Base-by-base conservation (phyloP, 2,888 invertebrate species). In the Coelopa pilipes region DNA sequence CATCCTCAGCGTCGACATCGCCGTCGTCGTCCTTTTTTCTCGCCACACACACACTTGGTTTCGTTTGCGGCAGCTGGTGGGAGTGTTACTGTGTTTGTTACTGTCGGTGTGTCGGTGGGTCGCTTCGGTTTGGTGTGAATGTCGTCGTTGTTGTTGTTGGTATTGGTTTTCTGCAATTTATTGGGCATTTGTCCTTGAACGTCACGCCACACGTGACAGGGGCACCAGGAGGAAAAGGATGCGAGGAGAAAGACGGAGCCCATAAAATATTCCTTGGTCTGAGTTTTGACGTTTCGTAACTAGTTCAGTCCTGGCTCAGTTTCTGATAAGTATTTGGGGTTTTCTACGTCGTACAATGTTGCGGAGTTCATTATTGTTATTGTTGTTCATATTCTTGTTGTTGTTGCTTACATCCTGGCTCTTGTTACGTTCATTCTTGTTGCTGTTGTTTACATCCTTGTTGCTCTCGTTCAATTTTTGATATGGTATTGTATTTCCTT, bases 171-270 rank as follows among this genome's bases (percentile, higher is more conserved):
- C 50, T 65, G 63, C 53, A 46, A 71, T 71, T 71, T 63, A 65
- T 65, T 53, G 53, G 45, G 45, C 53, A 63, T 65, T 65, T 46
- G 71, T 63, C 71, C 71, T 71, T 71, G 65, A 65, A 71, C 55
- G 15, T 19, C 17, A 34, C 46, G 12, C n/a, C 17, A 63, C n/a
- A 46, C 45, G 17, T 17, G 47, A n/a, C 46, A 17, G n/a, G 17
- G 19, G 15, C 13, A 49, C 19, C 19, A 66, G 49, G 13, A 17
- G 12, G 17, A 50, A 15, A 15, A 21, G 34, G 13, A 60, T 24
- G 9, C 9, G 60, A 34, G 34, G 34, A 34, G 34, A 34, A 34
- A 34, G 34, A 34, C 7, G 34, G 34, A 34, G 34, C 53, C 10
- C 53, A 53, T 53, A 53, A 53, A 53, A 53, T 53, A 53, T 53